These are phyloP conservation scores for Xiphophorus birchmanni DNA, from an alignment of 2,797 vertebrate genomes.

Conservation along the genomic window DNA sequence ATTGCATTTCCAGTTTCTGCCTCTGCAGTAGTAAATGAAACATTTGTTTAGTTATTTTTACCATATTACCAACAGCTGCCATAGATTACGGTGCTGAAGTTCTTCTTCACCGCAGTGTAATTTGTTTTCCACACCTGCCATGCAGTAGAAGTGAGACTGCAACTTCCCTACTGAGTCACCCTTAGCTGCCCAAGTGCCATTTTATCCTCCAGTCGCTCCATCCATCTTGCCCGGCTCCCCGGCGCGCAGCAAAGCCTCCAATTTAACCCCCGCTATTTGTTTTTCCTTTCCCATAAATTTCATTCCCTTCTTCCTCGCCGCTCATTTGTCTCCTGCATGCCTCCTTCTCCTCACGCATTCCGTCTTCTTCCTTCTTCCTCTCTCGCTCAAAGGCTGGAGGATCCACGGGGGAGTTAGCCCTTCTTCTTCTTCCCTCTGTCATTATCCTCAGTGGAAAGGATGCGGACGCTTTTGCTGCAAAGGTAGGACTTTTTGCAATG, in stretches of 20 bases:
- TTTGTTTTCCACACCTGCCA: background rate
- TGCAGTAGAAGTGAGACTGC: constrained; percentile 6
- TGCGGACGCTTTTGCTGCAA: background rate
- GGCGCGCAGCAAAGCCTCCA: constrained; percentile 20
- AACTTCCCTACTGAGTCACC: constrained; percentile 12
- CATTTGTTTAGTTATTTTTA: background rate
- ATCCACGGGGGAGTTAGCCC: constrained; percentile 14
- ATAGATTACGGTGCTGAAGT: background rate
- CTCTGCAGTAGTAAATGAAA: background rate
- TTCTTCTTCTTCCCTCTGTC: constrained; percentile 13
- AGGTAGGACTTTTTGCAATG: background rate
- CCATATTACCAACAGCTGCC: background rate
- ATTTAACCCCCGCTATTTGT: constrained; percentile 33
- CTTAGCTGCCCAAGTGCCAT: constrained; percentile 9
- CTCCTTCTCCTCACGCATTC: background rate
- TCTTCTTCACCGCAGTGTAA: background rate
- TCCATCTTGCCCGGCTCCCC: constrained; percentile 24
- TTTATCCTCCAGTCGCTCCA: constrained; percentile 20
- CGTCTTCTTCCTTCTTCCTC: constrained; percentile 16
- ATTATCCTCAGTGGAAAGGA: constrained; percentile 21
- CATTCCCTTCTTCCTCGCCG: constrained; percentile 7
- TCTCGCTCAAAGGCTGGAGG: constrained; percentile 8
- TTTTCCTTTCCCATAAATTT: constrained; percentile 23
- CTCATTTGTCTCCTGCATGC: constrained; percentile 5
- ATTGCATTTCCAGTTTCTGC: background rate